Conservation (phyloP, 2,888 invertebrate species). For the Linnaemya tessellans region DNA sequence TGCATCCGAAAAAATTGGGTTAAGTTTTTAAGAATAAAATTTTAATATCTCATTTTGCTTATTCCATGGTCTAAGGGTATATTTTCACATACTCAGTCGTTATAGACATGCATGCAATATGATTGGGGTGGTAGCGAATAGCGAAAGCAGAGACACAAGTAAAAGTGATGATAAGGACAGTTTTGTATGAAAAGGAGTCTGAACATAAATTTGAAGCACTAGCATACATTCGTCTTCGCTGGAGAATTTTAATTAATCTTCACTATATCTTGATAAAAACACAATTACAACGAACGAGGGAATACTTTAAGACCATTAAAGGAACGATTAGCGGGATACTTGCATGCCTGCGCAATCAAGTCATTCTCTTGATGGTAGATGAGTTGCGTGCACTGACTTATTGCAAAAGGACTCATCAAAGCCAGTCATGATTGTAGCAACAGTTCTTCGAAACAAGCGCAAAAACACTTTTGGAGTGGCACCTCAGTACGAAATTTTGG, state of each 20-base stretch:
- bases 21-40: slow-evolving; percentile 64
- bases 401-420: too few relatives aligned
- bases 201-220: slow-evolving; percentile 1
- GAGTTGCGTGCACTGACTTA: too few relatives aligned
- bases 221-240: not conserved
- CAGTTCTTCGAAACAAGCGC: too few relatives aligned
- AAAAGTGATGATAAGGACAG: slow-evolving; percentile 13
- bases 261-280: not conserved
- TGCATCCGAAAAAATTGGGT: slow-evolving; percentile 56
- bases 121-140: not conserved
- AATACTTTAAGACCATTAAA: too few relatives aligned
- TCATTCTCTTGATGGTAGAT: too few relatives aligned
- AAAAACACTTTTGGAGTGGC: too few relatives aligned
- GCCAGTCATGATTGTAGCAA: too few relatives aligned
- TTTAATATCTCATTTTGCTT: slow-evolving; percentile 46
- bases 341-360: too few relatives aligned
- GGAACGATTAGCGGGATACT: too few relatives aligned
- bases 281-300: not conserved
- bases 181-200: not conserved
- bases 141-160: slow-evolving; percentile 11
- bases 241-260: slow-evolving; percentile 29
- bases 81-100: not conserved
- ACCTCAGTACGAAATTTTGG: too few relatives aligned
- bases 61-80: slow-evolving; percentile 13
- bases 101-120: not conserved